Evolutionary conservation across 2,888 invertebrate genomes (phyloP), one percentile per base, ranked within the genome.

Genomic region (Augiades crinisus): DNA sequence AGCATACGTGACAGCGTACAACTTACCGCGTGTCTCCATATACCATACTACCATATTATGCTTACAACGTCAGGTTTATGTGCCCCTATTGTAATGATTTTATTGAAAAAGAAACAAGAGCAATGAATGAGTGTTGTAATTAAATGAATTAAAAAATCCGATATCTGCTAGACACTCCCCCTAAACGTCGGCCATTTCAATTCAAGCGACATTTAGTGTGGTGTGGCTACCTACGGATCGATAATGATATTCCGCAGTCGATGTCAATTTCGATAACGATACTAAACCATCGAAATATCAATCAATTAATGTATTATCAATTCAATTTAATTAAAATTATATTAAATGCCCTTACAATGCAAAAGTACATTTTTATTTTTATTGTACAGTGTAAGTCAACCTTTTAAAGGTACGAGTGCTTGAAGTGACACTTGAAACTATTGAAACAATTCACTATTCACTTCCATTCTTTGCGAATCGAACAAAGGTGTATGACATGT

Each of bases 111-210:
- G n/a, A n/a, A n/a, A n/a, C n/a, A n/a, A n/a, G n/a, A n/a, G n/a
- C n/a, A n/a, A n/a, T n/a, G n/a, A n/a, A n/a, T n/a, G n/a, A n/a
- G n/a, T 76, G 66, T 58, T 65, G 62, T 64, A 53, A 55, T 56
- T 59, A 56, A 54, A n/a, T 57, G 75, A 80, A 75, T 66, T 69
- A 72, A 69, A 78, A 50, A 79, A 75, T 70, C 63, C 62, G 60
- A 78, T 78, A 80, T 83, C 75, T 70, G 65, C 70, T 72, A 81
- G 86, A 84, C 86, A 89, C 88, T 87, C 88, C 87, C 85, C 86
- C 82, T 87, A 89, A 72, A 86, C 79, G 86, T 86, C 88, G 83
- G 88, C 88, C 88, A 89, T 88, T 88, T 86, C 85, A 82, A 79
- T 86, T 85, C 79, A 64, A 80, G 81, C 84, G 78, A 85, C 81